Evolutionary conservation across 2,113 vertebrate species (phyloP).

Genomic region (Athene noctua): DNA sequence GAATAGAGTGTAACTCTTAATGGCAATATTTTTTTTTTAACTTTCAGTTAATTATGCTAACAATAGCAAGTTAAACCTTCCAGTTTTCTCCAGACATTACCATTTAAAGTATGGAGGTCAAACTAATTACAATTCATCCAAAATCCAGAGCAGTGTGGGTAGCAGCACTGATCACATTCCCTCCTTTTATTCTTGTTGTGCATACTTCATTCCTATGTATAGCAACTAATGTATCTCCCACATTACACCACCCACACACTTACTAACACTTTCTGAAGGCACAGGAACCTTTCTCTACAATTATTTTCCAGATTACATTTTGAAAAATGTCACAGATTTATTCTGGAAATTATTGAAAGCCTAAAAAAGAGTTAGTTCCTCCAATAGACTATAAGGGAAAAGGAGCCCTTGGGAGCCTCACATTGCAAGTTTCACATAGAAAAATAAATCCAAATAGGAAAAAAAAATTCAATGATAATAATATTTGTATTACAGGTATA

Average conservation of each 20-base stretch:
- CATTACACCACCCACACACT: conserved; percentile 7
- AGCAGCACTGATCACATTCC: neutral
- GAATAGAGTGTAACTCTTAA: neutral
- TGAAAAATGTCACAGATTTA: conserved; percentile 6
- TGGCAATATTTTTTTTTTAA: neutral
- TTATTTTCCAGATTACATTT: conserved; percentile 33
- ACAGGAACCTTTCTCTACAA: neutral
- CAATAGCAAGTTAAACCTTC: neutral
- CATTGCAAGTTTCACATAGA: neutral
- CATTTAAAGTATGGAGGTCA: neutral
- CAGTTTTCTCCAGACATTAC: conserved; percentile 8
- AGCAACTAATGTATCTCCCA: conserved; percentile 40
- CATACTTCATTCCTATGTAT: conserved; percentile 30
- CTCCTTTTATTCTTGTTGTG: conserved; percentile 13
- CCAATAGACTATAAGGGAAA: neutral
- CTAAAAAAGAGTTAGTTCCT: neutral
- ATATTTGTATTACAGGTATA: neutral
- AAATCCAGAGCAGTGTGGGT: neutral
- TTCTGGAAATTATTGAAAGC: conserved; percentile 19
- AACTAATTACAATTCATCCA: neutral
- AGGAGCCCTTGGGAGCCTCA: neutral
- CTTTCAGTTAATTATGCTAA: neutral
- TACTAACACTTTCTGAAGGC: conserved; percentile 36
- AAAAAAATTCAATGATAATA: neutral
- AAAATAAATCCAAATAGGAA: neutral